Evolutionary conservation across 2,113 vertebrate genomes (phyloP).

Genomic region (Nerophis lumbriciformis): DNA sequence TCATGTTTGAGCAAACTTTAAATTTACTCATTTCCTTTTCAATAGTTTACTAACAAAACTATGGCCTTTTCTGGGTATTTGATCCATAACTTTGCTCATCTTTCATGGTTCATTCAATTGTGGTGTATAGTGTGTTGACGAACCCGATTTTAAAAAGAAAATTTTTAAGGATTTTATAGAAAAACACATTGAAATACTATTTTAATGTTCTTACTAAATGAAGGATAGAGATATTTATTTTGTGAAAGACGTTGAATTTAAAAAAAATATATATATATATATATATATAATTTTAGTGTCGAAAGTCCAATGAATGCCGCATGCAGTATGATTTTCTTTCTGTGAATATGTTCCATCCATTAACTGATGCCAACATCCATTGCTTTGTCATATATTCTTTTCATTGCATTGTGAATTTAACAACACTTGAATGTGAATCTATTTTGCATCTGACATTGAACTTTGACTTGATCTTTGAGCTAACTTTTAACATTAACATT

Average conservation of each 20-base stretch:
- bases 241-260: not conserved
- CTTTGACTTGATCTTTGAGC: slow-evolving; percentile 56
- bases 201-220: not conserved
- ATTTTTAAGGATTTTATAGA: not conserved
- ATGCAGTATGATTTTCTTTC: slow-evolving; percentile 63
- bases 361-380: slow-evolving; percentile 48
- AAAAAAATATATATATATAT: not conserved
- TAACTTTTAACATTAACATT: slow-evolving; percentile 69
- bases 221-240: not conserved
- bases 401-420: slow-evolving; percentile 64
- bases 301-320: slow-evolving; percentile 52
- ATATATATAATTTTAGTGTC: not conserved
- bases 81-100: slow-evolving; percentile 14
- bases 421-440: slow-evolving; percentile 62
- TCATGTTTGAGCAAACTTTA: not conserved
- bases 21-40: not conserved
- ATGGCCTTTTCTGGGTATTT: slow-evolving; percentile 11
- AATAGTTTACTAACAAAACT: slow-evolving; percentile 3
- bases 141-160: slow-evolving; percentile 29
- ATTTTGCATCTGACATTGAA: slow-evolving; percentile 61
- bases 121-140: slow-evolving; percentile 53
- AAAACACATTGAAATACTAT: not conserved
- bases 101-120: slow-evolving; percentile 10
- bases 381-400: slow-evolving; percentile 47
- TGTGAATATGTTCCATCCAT: slow-evolving; percentile 72